Base-by-base conservation (phyloP, 2,888 invertebrate genomes). In the Seira musarum region DNA sequence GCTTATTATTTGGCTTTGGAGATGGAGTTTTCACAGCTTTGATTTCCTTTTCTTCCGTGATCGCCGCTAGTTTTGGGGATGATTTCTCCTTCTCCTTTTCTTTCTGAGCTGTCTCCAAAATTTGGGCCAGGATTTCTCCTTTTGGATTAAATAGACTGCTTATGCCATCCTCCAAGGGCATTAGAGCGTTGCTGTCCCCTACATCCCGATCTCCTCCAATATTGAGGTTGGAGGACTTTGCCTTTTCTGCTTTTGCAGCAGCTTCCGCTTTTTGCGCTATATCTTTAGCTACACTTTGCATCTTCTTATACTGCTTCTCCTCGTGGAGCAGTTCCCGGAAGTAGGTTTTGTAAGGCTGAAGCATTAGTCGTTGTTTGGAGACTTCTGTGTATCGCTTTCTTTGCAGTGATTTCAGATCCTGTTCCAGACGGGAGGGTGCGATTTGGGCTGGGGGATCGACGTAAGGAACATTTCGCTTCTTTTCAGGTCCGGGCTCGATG, bases 331-430 rank as follows among this genome's bases (percentile, higher is more conserved):
- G 24, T n/a, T 82, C 78, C 6, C 77, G 64, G 21, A 82, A 82
- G 22, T 79, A 82, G 8, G 78, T 77, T 73, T 73, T 72, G 70
- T 78, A 82, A 0, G 78, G 82, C 21, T 78, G 73, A 17, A 70
- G 65, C 35, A 40, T 30, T 24, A 75, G 46, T 17, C 70, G 53
- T 60, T 80, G 80, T 17, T 71, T 69, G 0, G 74, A 66, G 17
- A 82, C 71, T 22, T 82, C 74, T 13, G 24, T 67, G 49, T 72
- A 82, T 40, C 82, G 25, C 22, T 40, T 19, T 22, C 60, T 22
- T 22, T 82, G 82, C 2, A 82, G 57, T 13, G 40, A 1, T n/a
- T 35, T 67, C 17, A 82, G 21, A 67, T 82, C 82, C 25, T 64
- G 24, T 35, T 82, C 82, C 8, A 80, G 19, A 1, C 82, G 70